A percentile compares a stretch with the other conserved stretches of the same genome.
phyloP scores from a whole-genome alignment of 2,797 vertebrate species.

The Furcifer pardalis region DNA sequence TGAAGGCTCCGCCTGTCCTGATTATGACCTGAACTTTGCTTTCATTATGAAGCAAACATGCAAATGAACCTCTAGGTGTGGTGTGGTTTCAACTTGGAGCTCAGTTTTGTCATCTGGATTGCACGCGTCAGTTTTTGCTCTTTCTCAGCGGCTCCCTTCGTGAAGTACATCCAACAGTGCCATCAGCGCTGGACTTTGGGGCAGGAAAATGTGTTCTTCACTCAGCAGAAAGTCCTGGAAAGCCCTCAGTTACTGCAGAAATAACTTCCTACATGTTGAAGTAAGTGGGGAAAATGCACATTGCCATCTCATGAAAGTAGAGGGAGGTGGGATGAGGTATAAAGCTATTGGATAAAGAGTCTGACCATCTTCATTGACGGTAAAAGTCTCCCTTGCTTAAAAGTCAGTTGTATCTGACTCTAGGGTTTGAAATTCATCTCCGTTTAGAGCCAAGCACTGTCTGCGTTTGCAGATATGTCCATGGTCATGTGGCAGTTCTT shows the following conservation, averaged over 20 bases:
- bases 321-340: background rate
- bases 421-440: too few species aligned
- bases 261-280: background rate
- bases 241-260: background rate
- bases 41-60: constrained; percentile 71
- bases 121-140: constrained; percentile 57
- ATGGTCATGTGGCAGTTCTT: too few species aligned
- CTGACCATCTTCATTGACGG: too few species aligned
- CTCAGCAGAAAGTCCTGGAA: background rate
- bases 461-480: too few species aligned
- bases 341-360: too few species aligned
- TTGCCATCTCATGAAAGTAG: background rate
- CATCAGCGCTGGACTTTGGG: background rate
- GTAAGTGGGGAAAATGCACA: background rate
- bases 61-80: constrained; percentile 64
- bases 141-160: constrained; percentile 50
- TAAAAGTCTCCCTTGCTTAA: too few species aligned
- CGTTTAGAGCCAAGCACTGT: too few species aligned
- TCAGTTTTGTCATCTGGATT: constrained; percentile 64
- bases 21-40: constrained; percentile 74
- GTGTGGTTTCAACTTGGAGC: constrained; percentile 68
- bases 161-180: constrained; percentile 37
- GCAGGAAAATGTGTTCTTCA: background rate
- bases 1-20: constrained; percentile 65
- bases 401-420: too few species aligned